Evolutionary conservation across 2,888 invertebrate species (phyloP).

Genomic region (Pseudolycoriella hygida): DNA sequence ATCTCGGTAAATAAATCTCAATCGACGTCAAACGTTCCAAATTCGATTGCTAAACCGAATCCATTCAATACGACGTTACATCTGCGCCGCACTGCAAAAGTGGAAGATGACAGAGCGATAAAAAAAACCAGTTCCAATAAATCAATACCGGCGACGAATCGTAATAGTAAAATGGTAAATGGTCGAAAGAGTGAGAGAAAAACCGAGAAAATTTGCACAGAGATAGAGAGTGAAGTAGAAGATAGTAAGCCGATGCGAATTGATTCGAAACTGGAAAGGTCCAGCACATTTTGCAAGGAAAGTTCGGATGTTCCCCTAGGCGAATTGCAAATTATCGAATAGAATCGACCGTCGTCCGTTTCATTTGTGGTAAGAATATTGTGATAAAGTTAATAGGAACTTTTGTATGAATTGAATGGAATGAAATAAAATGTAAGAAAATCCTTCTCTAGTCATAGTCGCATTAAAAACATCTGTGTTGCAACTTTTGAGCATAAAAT

Average conservation of each 20-base stretch:
- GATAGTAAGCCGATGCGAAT: conserved; percentile 6
- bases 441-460: no score
- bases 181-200: background rate
- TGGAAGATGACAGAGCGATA: background rate
- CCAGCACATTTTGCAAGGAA: conserved; percentile 30
- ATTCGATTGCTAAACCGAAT: conserved; percentile 19
- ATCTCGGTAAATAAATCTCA: conserved; percentile 9
- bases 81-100: conserved; percentile 11
- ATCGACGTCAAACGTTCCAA: conserved; percentile 23
- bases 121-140: conserved; percentile 3
- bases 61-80: conserved; percentile 10
- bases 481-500: no score
- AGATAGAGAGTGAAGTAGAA: background rate
- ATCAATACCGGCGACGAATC: conserved; percentile 4
- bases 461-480: no score
- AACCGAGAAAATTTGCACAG: background rate
- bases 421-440: no score
- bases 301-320: conserved; percentile 23
- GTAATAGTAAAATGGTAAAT: background rate
- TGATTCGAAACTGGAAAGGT: conserved; percentile 26
- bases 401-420: no score
- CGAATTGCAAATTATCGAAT: conserved; percentile 27
- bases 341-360: conserved; percentile 5
- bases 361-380: no score
- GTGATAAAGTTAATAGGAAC: no score